Percentiles rank a stretch among this genome's conserved stretches.
Evolutionary conservation across 2,797 vertebrate genomes (phyloP).

Genomic region (Silurus lanzhouensis): DNA sequence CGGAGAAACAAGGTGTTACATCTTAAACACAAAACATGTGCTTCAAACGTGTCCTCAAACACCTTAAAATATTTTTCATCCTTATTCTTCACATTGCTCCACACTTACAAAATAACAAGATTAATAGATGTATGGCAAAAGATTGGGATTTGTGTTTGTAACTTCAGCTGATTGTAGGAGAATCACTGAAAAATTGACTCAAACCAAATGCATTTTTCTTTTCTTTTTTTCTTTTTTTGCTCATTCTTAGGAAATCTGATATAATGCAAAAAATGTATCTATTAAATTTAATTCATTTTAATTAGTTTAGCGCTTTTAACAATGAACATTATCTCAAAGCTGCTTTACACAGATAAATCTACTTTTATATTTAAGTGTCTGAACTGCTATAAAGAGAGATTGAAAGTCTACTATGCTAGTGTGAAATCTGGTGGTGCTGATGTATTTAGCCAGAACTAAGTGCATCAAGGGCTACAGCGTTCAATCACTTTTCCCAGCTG

Average conservation of each 20-base stretch:
- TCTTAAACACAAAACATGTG: not conserved
- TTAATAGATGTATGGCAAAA: not conserved
- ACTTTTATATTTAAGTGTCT: not conserved
- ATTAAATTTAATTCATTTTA: too few species aligned
- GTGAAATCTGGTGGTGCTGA: not conserved
- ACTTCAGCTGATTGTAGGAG: not conserved
- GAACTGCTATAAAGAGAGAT: not conserved
- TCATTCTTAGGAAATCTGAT: too few species aligned
- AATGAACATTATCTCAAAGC: too few species aligned
- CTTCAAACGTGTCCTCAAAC: not conserved
- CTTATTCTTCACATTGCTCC: not conserved
- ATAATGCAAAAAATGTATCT: too few species aligned
- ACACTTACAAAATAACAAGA: not conserved
- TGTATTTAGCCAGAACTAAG: conserved; percentile 56
- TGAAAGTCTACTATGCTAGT: not conserved
- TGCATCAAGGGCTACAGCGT: conserved; percentile 7
- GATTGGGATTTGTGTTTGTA: not conserved
- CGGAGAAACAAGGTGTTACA: not conserved
- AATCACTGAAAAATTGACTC: not conserved
- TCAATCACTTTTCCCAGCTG: conserved; percentile 26
- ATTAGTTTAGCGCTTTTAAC: too few species aligned
- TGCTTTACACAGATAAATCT: not conserved
- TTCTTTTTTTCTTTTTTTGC: too few species aligned
- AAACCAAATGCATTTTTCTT: not conserved
- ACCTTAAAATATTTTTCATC: not conserved